Base-by-base conservation (phyloP, 35 echinoderm and acorn worm species). In the Holothuria glaberrima region DNA sequence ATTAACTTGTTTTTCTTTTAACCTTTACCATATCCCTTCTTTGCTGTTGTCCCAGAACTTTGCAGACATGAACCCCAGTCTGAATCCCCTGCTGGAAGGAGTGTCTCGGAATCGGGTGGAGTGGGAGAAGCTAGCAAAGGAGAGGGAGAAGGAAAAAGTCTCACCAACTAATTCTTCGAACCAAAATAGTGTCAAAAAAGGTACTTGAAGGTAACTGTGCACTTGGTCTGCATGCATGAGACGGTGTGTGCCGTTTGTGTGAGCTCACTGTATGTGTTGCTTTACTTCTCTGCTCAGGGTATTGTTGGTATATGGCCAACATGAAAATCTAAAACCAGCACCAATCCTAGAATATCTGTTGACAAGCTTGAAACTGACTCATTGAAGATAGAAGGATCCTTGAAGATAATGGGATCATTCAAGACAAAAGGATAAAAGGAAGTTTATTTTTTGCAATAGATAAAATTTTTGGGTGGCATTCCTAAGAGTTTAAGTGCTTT, bases 51-150 rank as follows among this genome's bases (percentile, higher is more conserved):
- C 80, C 32, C 83, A 95, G 94, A 95, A 92, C 87, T 87, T 95
- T 82, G 94, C 94, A 76, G 77, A 80, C 25, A 65, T 95, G 81
- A 68, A 87, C 67, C 91, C 91, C 25, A 68, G 71, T 19, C 64
- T 97, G 88, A 61, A 32, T 21, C 94, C 94, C 46, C 86, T 97
- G 71, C 77, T 87, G 50, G 30, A 80, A 20, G 91, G 94, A 58
- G 88, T 93, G 30, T 54, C 87, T 27, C 66, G 76, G 33, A 96
- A 96, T 78, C 94, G 94, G 71, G 81, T 89, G 50, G 52, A 96
- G 32, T 96, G 94, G 94, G 80, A 96, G 70, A 75, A 44, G 30
- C 88, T 96, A 87, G 91, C 94, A 22, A 64, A 25, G 25, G 80
- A 84, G 52, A 17, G 80, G 34, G 52, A 31, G 20, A 84, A 52